These are phyloP conservation scores for Nyctibius grandis DNA, from an alignment of 2,797 vertebrate species.

Conservation along the genomic window DNA sequence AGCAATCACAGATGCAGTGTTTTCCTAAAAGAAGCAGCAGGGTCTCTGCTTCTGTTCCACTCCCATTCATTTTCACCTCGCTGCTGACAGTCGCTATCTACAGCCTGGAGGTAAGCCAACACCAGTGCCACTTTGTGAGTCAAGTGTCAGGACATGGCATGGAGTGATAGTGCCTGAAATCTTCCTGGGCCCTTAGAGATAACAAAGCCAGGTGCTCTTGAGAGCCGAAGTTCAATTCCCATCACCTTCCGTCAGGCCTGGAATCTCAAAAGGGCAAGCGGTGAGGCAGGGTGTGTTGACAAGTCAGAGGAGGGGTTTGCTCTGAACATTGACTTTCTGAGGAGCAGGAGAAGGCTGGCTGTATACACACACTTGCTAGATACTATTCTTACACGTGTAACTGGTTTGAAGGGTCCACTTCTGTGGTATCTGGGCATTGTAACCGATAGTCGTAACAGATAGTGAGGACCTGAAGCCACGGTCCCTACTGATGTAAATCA, in stretches of 20 bases:
- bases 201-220: slow-evolving; percentile 67
- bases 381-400: slow-evolving; percentile 53
- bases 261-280: slow-evolving; percentile 66
- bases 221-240: slow-evolving; percentile 71
- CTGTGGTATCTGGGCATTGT: background rate
- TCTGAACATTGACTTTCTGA: slow-evolving; percentile 67
- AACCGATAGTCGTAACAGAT: background rate
- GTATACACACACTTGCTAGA: background rate
- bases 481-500: background rate
- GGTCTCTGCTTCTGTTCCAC: background rate
- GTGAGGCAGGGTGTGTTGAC: slow-evolving; percentile 68
- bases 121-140: slow-evolving; percentile 77
- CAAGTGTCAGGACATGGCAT: slow-evolving; percentile 77
- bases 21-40: background rate
- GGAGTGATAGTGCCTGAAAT: slow-evolving; percentile 70
- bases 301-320: slow-evolving; percentile 68
- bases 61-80: slow-evolving; percentile 22
- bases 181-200: slow-evolving; percentile 69
- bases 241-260: slow-evolving; percentile 47
- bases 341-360: slow-evolving; percentile 63
- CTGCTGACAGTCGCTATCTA: slow-evolving; percentile 65
- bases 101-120: slow-evolving; percentile 69
- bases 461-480: background rate
- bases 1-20: background rate
- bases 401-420: slow-evolving; percentile 54